A percentile compares a stretch with the other conserved stretches of the same genome.
Conservation (phyloP, 1,140 invertebrate genomes). For the Maconellicoccus hirsutus region DNA sequence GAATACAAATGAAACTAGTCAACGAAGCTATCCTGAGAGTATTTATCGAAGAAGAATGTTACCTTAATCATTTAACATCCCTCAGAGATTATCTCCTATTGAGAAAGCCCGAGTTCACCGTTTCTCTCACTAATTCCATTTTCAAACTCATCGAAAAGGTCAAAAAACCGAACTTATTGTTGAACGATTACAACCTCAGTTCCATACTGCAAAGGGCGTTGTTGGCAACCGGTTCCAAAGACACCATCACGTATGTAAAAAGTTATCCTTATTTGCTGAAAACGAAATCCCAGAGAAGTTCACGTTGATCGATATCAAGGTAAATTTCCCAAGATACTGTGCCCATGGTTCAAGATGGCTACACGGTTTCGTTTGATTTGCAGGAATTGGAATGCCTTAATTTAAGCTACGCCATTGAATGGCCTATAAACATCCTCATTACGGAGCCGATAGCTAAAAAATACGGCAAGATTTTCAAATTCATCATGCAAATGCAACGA, state of each 20-base stretch:
- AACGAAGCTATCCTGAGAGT: neutral
- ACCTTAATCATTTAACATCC: neutral
- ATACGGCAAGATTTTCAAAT: neutral
- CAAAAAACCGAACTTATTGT: neutral
- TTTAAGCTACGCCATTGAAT: neutral
- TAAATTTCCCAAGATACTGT: no score
- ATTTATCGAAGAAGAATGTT: slow-evolving; percentile 12
- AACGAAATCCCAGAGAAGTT: neutral
- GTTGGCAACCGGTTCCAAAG: neutral
- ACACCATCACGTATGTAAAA: neutral
- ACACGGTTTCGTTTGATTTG: no score
- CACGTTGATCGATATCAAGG: neutral
- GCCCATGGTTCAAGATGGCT: neutral
- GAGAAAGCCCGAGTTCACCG: neutral
- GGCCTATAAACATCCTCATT: slow-evolving; percentile 5
- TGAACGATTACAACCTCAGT: neutral
- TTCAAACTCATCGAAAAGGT: neutral
- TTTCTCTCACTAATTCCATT: neutral
- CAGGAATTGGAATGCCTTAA: neutral
- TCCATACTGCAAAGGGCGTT: neutral
- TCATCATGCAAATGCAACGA: neutral
- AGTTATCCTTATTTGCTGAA: neutral
- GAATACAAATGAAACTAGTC: neutral
- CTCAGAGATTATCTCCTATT: neutral
- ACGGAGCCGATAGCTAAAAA: slow-evolving; percentile 2